Percentiles rank a stretch among this genome's conserved stretches.
Evolutionary conservation across 2,888 invertebrate genomes (phyloP).

Genomic region (Electrophaes corylata): DNA sequence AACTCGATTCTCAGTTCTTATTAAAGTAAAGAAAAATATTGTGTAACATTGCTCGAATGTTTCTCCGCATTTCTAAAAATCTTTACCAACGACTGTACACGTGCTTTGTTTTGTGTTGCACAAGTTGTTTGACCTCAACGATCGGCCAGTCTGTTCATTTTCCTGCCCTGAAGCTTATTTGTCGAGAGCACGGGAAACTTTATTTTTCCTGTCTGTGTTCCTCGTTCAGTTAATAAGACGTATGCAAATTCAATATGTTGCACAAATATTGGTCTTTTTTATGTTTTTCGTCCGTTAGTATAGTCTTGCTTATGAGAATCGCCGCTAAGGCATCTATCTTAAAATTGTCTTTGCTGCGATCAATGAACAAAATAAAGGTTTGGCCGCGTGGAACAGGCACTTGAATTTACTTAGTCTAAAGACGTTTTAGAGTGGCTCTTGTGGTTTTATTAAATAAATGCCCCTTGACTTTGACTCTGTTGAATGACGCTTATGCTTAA

Average conservation of each 20-base stretch:
- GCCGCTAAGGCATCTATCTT: too few relatives aligned
- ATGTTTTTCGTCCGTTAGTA: background rate
- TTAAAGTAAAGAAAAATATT: slow-evolving; percentile 3
- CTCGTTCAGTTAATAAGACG: slow-evolving; percentile 20
- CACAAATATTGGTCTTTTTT: slow-evolving; percentile 11
- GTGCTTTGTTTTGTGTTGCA: slow-evolving; percentile 24
- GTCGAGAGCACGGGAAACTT: slow-evolving; percentile 42
- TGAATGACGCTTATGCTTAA: too few relatives aligned
- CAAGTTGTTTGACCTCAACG: slow-evolving; percentile 22
- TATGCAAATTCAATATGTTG: slow-evolving; percentile 18
- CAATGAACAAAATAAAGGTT: too few relatives aligned
- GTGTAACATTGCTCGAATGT: slow-evolving; percentile 2
- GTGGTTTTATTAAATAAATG: too few relatives aligned
- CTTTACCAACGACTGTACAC: slow-evolving; percentile 16
- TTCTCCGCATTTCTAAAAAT: slow-evolving; percentile 9
- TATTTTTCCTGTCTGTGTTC: slow-evolving; percentile 38
- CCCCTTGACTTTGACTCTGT: too few relatives aligned
- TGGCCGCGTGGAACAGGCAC: too few relatives aligned
- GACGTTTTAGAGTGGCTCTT: too few relatives aligned
- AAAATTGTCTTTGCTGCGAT: too few relatives aligned
- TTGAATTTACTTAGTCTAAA: too few relatives aligned
- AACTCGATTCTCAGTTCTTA: background rate
- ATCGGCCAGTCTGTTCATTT: slow-evolving; percentile 35
- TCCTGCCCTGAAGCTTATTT: slow-evolving; percentile 45
- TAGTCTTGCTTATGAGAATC: background rate